These are phyloP conservation scores for Periophthalmodon schlosseri DNA, from an alignment of 2,113 vertebrate genomes.

Conservation along the genomic window DNA sequence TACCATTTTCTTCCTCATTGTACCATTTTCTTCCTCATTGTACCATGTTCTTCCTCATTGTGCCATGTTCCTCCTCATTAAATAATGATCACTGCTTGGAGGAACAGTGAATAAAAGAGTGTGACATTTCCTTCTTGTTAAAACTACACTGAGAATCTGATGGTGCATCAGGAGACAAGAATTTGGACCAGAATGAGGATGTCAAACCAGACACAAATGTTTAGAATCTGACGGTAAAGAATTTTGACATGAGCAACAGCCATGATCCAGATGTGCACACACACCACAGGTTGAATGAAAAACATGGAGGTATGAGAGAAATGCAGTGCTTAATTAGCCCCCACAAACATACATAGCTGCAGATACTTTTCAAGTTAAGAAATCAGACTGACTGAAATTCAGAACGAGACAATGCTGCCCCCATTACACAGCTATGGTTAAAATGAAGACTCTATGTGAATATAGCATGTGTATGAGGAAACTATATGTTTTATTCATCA, in stretches of 20 bases:
- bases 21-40: too few species aligned
- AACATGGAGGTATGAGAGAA: neutral
- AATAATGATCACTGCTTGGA: neutral
- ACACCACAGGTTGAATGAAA: neutral
- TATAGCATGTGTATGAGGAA: constrained; percentile 15
- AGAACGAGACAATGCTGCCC: constrained; percentile 18
- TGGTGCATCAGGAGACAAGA: neutral
- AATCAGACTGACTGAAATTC: neutral
- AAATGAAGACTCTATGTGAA: constrained; percentile 24
- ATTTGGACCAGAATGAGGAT: neutral
- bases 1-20: too few species aligned
- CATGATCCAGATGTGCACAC: neutral
- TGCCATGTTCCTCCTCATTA: too few species aligned
- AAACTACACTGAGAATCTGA: neutral
- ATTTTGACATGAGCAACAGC: neutral
- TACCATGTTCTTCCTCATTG: too few species aligned
- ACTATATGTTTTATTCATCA: neutral
- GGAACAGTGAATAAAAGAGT: neutral
- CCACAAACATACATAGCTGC: neutral
- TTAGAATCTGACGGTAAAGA: neutral
- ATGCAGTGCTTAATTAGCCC: neutral
- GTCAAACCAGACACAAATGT: neutral
- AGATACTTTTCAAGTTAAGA: neutral
- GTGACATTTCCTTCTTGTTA: neutral
- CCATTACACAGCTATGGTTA: constrained; percentile 24